A percentile compares a stretch with the other conserved stretches of the same genome.
Conservation (phyloP, 2,888 invertebrate genomes). For the Macrosoma leucophasiata region DNA sequence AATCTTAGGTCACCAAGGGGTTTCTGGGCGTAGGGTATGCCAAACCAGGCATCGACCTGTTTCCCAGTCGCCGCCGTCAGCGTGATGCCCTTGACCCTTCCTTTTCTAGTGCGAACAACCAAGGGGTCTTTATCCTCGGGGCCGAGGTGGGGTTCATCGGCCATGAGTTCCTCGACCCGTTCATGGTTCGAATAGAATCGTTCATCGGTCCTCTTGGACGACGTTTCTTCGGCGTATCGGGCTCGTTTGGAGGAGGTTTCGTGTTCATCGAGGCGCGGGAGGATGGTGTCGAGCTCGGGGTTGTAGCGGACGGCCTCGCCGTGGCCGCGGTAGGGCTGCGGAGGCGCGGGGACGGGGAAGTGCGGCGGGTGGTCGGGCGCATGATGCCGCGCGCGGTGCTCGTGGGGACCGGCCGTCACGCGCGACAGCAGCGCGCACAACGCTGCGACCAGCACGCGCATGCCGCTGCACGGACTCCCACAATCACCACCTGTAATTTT, state of each 20-base stretch:
- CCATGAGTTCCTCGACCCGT: conserved; percentile 53
- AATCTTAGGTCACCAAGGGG: conserved; percentile 86
- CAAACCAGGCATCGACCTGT: conserved; percentile 88
- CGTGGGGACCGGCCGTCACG: conserved; percentile 64
- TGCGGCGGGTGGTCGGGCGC: conserved; percentile 60
- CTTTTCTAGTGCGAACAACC: conserved; percentile 85
- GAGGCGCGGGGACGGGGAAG: conserved; percentile 54
- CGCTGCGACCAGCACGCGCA: conserved; percentile 69
- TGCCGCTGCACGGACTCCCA: conserved; percentile 62
- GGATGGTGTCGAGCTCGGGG: conserved; percentile 71
- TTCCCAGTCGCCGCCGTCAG: conserved; percentile 84
- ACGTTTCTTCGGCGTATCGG: conserved; percentile 51
- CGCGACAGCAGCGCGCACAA: conserved; percentile 68
- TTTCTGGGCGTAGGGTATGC: conserved; percentile 89
- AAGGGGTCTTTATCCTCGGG: conserved; percentile 80
- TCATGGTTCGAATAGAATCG: conserved; percentile 62
- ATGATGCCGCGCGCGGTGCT: conserved; percentile 70
- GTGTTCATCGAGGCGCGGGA: conserved; percentile 59
- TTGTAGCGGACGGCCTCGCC: conserved; percentile 74
- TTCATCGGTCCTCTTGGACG: conserved; percentile 59
- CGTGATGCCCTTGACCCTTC: conserved; percentile 85
- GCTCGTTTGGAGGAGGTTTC: conserved; percentile 62
- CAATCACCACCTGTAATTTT: conserved; percentile 57
- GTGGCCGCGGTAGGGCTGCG: conserved; percentile 71
- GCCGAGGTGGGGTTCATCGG: conserved; percentile 61